These are phyloP conservation scores for Nicator chloris DNA, from an alignment of 2,113 vertebrate species.

Conservation along the genomic window DNA sequence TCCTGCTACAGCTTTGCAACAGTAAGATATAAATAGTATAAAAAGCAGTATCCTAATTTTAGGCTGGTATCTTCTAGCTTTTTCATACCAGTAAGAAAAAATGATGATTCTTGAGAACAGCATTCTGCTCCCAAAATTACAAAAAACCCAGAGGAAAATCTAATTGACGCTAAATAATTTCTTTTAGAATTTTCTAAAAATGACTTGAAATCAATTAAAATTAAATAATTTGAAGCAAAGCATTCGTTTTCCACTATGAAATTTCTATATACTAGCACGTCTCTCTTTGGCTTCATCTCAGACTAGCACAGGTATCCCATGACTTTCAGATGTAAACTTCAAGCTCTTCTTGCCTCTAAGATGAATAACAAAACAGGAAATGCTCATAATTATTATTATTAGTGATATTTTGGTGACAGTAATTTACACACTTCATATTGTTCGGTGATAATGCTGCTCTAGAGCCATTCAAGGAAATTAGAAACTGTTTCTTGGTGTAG, in stretches of 20 bases:
- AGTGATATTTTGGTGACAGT: background rate
- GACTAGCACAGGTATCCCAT: background rate
- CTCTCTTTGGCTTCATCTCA: background rate
- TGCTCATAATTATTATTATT: constrained; percentile 47
- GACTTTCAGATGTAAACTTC: constrained; percentile 17
- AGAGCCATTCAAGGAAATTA: constrained; percentile 29
- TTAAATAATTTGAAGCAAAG: background rate
- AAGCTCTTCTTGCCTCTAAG: background rate
- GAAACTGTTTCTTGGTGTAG: constrained; percentile 11
- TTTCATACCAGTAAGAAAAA: background rate
- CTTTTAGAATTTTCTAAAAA: background rate
- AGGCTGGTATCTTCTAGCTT: background rate
- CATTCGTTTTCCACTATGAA: background rate
- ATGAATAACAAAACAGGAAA: background rate
- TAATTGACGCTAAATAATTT: background rate
- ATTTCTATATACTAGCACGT: background rate
- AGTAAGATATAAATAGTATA: background rate
- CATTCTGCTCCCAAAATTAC: background rate
- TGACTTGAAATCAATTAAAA: background rate
- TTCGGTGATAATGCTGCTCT: background rate
- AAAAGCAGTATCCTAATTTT: constrained; percentile 39
- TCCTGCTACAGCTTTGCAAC: background rate
- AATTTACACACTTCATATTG: background rate
- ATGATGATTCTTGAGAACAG: background rate
- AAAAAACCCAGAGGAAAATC: background rate